These are phyloP conservation scores for Tachina fera DNA, from an alignment of 2,888 invertebrate species.

Conservation along the genomic window DNA sequence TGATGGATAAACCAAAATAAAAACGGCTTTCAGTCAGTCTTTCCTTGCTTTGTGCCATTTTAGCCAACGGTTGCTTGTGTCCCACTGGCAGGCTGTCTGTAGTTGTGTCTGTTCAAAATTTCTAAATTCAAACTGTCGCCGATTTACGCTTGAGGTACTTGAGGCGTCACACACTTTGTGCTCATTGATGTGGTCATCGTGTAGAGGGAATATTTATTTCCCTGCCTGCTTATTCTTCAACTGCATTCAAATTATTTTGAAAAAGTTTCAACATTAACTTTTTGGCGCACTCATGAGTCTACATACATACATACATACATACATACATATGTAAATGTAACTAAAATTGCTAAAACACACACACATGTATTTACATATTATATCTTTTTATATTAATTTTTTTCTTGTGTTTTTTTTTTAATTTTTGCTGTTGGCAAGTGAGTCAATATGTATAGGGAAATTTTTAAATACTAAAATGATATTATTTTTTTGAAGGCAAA, in stretches of 20 bases:
- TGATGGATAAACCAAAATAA: slow-evolving; percentile 36
- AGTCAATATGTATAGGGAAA: slow-evolving; percentile 52
- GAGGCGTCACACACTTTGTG: slow-evolving; percentile 68
- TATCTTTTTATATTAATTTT: slow-evolving; percentile 3
- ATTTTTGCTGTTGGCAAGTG: slow-evolving; percentile 54
- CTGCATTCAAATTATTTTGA: slow-evolving; percentile 41
- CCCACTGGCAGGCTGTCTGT: slow-evolving; percentile 7
- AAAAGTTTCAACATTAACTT: slow-evolving; percentile 67
- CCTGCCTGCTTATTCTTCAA: slow-evolving; percentile 27
- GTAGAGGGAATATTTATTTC: slow-evolving; percentile 39
- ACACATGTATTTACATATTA: too few species aligned
- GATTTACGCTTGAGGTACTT: slow-evolving; percentile 69
- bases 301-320: too few species aligned
- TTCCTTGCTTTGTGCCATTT: slow-evolving; percentile 15
- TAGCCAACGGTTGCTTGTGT: slow-evolving; percentile 15
- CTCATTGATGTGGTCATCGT: slow-evolving; percentile 67
- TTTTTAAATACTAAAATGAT: slow-evolving; percentile 39
- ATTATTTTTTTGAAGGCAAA: slow-evolving; percentile 32
- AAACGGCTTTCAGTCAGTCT: slow-evolving; percentile 4
- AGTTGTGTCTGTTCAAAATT: slow-evolving; percentile 52
- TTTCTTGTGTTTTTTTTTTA: slow-evolving; percentile 7
- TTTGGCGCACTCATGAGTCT: slow-evolving; percentile 40
- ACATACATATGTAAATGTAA: slow-evolving; percentile 4
- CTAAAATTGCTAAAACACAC: slow-evolving; percentile 58
- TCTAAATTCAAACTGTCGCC: slow-evolving; percentile 68